These are phyloP conservation scores for Bombus turneri DNA, from an alignment of 1,140 invertebrate genomes.

Conservation along the genomic window DNA sequence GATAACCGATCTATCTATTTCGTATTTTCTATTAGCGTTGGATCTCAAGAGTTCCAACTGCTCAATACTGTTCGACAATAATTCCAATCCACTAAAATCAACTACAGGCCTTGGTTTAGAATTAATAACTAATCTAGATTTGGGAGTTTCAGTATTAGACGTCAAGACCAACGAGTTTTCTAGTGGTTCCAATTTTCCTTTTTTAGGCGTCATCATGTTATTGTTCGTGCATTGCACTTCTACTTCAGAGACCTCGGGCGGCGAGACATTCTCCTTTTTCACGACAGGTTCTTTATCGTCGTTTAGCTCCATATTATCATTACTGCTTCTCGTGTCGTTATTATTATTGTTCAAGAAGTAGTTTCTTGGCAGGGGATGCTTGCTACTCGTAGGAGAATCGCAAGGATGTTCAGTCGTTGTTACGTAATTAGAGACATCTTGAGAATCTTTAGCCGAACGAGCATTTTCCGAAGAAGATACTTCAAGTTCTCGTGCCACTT, in stretches of 20 bases:
- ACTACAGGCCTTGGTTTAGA: conserved; percentile 74
- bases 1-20: conserved; percentile 61
- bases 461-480: conserved; percentile 19
- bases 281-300: neutral
- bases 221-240: too few species aligned
- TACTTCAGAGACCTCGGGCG: neutral
- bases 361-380: conserved; percentile 11
- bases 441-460: neutral
- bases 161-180: neutral
- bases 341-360: conserved; percentile 39
- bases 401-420: neutral
- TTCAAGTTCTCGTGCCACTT: conserved; percentile 8
- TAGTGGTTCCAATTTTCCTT: rapidly evolving
- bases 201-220: neutral
- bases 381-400: neutral
- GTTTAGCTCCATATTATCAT: conserved; percentile 52
- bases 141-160: neutral
- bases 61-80: conserved; percentile 91
- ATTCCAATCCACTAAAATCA: conserved; percentile 90
- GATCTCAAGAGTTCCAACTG: conserved; percentile 84
- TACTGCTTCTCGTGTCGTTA: conserved; percentile 64
- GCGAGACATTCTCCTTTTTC: conserved; percentile 54
- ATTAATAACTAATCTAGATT: neutral
- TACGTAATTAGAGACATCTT: neutral
- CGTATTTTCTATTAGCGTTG: conserved; percentile 5